A percentile compares a stretch with the other conserved stretches of the same genome.
Evolutionary conservation across 2,113 vertebrate species (phyloP).

Genomic region (Phaetusa simplex): DNA sequence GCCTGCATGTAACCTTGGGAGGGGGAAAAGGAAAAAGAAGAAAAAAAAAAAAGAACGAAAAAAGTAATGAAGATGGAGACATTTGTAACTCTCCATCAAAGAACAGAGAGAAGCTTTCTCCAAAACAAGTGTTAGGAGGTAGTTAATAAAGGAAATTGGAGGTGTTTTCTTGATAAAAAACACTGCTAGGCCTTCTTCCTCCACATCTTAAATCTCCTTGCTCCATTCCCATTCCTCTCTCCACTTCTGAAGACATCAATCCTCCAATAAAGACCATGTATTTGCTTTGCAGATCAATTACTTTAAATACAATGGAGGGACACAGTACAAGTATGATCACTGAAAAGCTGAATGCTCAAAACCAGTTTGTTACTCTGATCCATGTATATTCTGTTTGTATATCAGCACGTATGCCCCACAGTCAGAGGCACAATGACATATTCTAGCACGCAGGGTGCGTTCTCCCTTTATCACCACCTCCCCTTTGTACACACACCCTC

Average conservation of each 20-base stretch:
- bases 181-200: not conserved
- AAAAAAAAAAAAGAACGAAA: too few species aligned
- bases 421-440: not conserved
- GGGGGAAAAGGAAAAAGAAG: not conserved
- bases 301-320: not conserved
- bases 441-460: not conserved
- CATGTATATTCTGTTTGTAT: not conserved
- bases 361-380: not conserved
- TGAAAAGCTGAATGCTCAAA: not conserved
- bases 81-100: not conserved
- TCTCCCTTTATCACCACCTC: slow-evolving; percentile 4
- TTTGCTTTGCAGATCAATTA: not conserved
- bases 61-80: not conserved
- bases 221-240: not conserved
- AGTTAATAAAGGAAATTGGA: not conserved
- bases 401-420: not conserved
- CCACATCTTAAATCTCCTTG: not conserved
- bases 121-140: not conserved
- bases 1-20: not conserved
- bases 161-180: not conserved
- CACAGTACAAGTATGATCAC: not conserved
- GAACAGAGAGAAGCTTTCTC: not conserved
- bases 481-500: not conserved
- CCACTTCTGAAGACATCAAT: not conserved
- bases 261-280: not conserved